A percentile compares a stretch with the other conserved stretches of the same genome.
Conservation (phyloP, 2,113 vertebrate species). For the Empidonax alnorum region DNA sequence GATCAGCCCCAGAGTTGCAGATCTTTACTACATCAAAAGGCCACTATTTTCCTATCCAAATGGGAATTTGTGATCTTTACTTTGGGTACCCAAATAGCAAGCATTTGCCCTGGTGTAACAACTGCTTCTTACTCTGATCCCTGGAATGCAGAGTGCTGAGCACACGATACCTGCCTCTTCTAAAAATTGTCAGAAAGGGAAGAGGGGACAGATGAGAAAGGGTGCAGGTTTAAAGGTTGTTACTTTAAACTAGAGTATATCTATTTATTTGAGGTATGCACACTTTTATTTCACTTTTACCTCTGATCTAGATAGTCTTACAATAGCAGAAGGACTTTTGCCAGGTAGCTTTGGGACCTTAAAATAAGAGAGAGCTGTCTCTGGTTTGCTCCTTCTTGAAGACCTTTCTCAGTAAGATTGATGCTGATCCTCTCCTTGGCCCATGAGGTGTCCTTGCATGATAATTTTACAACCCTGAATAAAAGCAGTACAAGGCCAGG, state of each 20-base stretch:
- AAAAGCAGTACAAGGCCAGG: background rate
- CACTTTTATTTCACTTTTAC: background rate
- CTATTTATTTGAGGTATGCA: background rate
- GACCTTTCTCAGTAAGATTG: rapidly evolving
- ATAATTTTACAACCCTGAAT: background rate
- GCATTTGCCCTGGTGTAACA: background rate
- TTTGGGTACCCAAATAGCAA: background rate
- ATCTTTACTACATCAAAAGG: background rate
- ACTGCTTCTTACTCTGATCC: background rate
- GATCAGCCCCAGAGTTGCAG: background rate
- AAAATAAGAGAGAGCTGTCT: background rate
- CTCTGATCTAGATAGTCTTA: background rate
- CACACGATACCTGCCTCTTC: background rate
- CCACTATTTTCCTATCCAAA: background rate
- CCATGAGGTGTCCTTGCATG: background rate
- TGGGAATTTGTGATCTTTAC: background rate
- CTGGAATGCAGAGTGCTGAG: background rate
- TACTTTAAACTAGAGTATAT: background rate
- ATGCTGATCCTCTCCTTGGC: background rate
- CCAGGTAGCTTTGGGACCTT: background rate
- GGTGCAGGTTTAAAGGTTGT: background rate
- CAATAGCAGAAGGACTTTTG: background rate
- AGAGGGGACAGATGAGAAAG: background rate
- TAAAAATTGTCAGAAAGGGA: background rate
- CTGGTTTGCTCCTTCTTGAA: background rate